These are phyloP conservation scores for Turritopsis rubra DNA, from an alignment of 30 jellyfish, hydroid and myxozoan species.

Conservation along the genomic window DNA sequence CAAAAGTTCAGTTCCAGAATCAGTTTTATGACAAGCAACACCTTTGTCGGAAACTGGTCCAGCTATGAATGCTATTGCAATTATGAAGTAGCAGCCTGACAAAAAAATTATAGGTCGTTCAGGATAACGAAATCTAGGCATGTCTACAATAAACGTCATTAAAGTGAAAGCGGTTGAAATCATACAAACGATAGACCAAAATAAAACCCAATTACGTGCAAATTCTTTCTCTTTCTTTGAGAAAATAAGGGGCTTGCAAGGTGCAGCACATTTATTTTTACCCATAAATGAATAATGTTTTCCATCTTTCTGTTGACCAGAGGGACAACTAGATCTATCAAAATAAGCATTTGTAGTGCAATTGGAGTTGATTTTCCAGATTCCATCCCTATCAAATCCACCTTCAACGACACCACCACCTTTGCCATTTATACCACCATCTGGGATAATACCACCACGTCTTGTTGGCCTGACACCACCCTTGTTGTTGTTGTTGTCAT, in stretches of 20 bases:
- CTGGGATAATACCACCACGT: background rate
- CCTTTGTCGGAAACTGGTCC: slow-evolving; percentile 78
- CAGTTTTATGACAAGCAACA: slow-evolving; percentile 74
- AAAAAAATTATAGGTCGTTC: slow-evolving; percentile 88
- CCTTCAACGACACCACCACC: slow-evolving; percentile 4
- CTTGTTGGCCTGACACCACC: background rate
- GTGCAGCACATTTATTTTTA: slow-evolving; percentile 71
- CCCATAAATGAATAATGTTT: slow-evolving; percentile 90
- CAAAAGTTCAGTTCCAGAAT: slow-evolving; percentile 38
- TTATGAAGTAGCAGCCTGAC: slow-evolving; percentile 86
- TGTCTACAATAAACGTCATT: slow-evolving; percentile 76
- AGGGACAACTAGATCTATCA: slow-evolving; percentile 53
- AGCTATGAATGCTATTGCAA: slow-evolving; percentile 70
- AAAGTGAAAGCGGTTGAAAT: slow-evolving; percentile 85
- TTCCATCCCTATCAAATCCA: background rate
- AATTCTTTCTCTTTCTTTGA: slow-evolving; percentile 74
- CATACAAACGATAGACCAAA: slow-evolving; percentile 87
- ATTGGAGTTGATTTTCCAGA: slow-evolving; percentile 2
- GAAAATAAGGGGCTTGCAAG: slow-evolving; percentile 67
- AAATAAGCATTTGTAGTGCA: slow-evolving; percentile 7
- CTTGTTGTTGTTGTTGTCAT: background rate
- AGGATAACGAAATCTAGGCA: slow-evolving; percentile 91
- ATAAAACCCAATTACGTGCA: slow-evolving; percentile 90
- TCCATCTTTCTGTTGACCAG: slow-evolving; percentile 61
- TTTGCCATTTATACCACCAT: background rate